These are phyloP conservation scores for Bimastos eiseni DNA, from an alignment of 2,888 invertebrate genomes.

Conservation along the genomic window DNA sequence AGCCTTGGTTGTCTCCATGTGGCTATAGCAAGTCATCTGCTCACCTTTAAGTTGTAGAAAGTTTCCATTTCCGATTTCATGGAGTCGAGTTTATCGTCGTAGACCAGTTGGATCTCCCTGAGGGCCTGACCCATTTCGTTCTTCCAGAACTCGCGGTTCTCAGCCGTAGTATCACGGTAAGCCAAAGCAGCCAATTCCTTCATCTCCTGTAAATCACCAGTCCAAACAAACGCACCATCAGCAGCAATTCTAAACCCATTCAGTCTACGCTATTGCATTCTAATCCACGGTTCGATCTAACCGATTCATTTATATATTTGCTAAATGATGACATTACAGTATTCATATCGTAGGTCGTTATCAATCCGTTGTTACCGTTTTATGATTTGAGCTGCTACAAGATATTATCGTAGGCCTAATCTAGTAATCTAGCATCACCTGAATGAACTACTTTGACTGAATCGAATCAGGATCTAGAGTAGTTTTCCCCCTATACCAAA, in stretches of 20 bases:
- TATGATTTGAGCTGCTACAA: background rate
- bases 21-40: background rate
- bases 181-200: slow-evolving; percentile 65
- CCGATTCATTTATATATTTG: background rate
- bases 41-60: slow-evolving; percentile 66
- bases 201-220: slow-evolving; percentile 58
- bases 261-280: background rate
- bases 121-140: slow-evolving; percentile 65
- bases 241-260: background rate
- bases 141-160: slow-evolving; percentile 67
- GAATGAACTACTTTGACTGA: too few relatives aligned
- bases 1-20: background rate
- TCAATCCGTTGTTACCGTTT: background rate
- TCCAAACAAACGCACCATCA: background rate
- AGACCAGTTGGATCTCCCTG: slow-evolving; percentile 65
- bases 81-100: slow-evolving; percentile 63
- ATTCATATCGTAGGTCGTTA: background rate
- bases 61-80: slow-evolving; percentile 64
- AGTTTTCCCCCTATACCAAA: too few relatives aligned
- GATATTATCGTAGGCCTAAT: background rate
- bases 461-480: too few relatives aligned
- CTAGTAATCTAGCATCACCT: too few relatives aligned
- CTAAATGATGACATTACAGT: background rate
- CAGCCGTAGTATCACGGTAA: slow-evolving; percentile 65
- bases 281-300: background rate